phyloP scores from a whole-genome alignment of 1,140 invertebrate species.

The Eubasilissa regina region DNA sequence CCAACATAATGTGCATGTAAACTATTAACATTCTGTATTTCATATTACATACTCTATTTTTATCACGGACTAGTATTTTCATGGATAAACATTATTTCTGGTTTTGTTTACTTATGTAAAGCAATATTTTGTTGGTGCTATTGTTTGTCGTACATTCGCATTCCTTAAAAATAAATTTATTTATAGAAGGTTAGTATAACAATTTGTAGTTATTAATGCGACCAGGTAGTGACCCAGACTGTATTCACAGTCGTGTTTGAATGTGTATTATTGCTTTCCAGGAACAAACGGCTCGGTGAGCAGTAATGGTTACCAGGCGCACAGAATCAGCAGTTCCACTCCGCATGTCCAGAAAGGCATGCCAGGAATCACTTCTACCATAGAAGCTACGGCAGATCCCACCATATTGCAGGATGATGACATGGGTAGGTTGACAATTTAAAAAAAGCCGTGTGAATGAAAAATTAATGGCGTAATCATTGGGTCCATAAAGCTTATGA shows the following conservation, averaged over 20 bases:
- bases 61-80: too few species aligned
- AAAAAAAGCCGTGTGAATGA: too few species aligned
- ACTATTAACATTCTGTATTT: too few species aligned
- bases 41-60: too few species aligned
- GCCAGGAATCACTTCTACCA: conserved; percentile 55
- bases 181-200: not conserved
- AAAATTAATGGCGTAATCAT: too few species aligned
- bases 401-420: conserved; percentile 55
- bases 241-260: not conserved
- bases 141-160: too few species aligned
- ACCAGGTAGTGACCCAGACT: too few species aligned
- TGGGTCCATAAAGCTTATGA: too few species aligned
- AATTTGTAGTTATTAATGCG: not conserved
- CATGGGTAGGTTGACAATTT: conserved; percentile 50
- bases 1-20: too few species aligned
- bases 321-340: conserved; percentile 48
- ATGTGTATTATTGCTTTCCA: conserved; percentile 32
- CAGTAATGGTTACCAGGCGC: conserved; percentile 57
- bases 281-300: conserved; percentile 58
- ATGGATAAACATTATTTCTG: too few species aligned
- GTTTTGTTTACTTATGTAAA: too few species aligned
- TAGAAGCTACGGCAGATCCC: conserved; percentile 54
- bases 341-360: conserved; percentile 58
- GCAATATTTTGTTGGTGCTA: too few species aligned
- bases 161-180: not conserved